Evolutionary conservation across 37 sponge, comb jelly and placozoan species (phyloP).

Genomic region (Mnemiopsis leidyi): DNA sequence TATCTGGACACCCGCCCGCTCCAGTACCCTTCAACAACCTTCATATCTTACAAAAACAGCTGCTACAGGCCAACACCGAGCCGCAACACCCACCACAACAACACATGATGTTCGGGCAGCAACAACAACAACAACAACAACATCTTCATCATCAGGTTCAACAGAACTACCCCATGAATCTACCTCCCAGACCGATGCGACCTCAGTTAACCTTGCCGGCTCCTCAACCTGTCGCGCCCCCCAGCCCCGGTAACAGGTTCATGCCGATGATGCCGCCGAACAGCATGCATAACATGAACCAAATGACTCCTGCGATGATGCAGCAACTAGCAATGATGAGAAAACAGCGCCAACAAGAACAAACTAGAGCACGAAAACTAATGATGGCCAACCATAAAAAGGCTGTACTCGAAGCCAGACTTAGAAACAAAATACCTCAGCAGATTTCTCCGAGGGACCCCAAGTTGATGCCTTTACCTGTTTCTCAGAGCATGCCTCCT

Average conservation of each 20-base stretch:
- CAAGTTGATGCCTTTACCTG: not conserved
- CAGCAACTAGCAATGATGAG: not conserved
- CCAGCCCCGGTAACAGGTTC: not conserved
- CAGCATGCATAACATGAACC: not conserved
- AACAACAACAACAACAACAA: slow-evolving; percentile 22
- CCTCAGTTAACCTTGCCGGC: not conserved
- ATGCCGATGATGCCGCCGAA: not conserved
- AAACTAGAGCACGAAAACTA: not conserved
- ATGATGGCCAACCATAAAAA: not conserved
- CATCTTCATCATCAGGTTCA: not conserved
- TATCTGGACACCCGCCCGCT: not conserved
- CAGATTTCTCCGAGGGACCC: not conserved
- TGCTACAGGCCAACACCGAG: not conserved
- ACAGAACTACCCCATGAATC: not conserved
- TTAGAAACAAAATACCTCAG: not conserved
- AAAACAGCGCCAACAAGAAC: not conserved
- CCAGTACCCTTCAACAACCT: not conserved
- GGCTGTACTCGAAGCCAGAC: not conserved
- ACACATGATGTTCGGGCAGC: not conserved
- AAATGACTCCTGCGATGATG: not conserved
- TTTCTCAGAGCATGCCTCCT: not conserved
- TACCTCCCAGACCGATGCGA: not conserved
- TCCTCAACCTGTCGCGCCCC: not conserved
- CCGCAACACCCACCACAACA: not conserved
- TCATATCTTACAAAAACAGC: slow-evolving; percentile 24